A percentile compares a stretch with the other conserved stretches of the same genome.
phyloP scores from a whole-genome alignment of 1,140 invertebrate genomes.

The Pomacea maculata region DNA sequence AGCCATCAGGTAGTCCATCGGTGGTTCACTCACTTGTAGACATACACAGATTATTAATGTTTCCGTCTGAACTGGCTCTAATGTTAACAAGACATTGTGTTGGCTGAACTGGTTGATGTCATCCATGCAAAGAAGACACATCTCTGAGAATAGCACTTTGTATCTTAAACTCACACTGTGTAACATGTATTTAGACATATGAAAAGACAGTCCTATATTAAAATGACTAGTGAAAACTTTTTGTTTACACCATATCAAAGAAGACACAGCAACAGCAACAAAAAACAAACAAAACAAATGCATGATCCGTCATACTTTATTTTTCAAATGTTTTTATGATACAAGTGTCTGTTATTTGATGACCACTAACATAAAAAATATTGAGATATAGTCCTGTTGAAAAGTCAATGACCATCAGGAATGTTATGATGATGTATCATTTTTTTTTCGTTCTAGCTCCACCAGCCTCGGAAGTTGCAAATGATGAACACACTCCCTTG shows the following conservation, averaged over 20 bases:
- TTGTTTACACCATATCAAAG: not conserved
- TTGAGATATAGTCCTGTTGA: not conserved
- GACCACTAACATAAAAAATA: not conserved
- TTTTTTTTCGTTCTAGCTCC: slow-evolving; percentile 1
- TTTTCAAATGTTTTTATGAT: not conserved
- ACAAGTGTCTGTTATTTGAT: not conserved
- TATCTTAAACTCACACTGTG: no score
- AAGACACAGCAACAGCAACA: not conserved
- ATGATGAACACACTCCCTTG: slow-evolving; percentile 16
- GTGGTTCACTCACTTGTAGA: not conserved
- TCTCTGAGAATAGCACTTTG: no score
- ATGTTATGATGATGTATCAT: not conserved
- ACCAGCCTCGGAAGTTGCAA: not conserved
- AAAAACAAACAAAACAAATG: not conserved
- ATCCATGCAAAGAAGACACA: no score
- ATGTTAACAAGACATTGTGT: no score
- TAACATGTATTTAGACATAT: no score
- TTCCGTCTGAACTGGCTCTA: no score
- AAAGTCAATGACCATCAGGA: not conserved
- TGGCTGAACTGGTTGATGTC: no score
- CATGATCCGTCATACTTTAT: not conserved
- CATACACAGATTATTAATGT: no score
- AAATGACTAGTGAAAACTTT: no score
- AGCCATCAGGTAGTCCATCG: slow-evolving; percentile 15
- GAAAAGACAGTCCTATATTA: no score